Percentiles rank a stretch among this genome's conserved stretches.
These are phyloP conservation scores for Ctenicera cuprea DNA, from an alignment of 2,888 invertebrate genomes.

Conservation along the genomic window DNA sequence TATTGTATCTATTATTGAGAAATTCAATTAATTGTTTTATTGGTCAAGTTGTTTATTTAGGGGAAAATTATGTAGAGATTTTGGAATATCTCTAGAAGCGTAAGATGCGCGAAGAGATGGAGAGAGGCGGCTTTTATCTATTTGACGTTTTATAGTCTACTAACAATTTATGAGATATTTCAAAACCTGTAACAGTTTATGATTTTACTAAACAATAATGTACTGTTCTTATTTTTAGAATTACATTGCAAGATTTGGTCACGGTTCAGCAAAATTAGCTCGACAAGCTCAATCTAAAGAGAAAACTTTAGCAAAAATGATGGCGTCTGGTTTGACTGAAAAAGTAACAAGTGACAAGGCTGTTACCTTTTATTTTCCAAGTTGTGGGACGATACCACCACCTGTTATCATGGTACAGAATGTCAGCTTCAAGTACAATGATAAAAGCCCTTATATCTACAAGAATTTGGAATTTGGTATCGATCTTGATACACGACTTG, in stretches of 20 bases:
- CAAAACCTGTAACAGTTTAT: too few species aligned
- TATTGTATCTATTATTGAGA: too few species aligned
- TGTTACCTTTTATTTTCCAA: constrained; percentile 96
- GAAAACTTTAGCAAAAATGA: constrained; percentile 99
- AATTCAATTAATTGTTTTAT: constrained; percentile 10
- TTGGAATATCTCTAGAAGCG: too few species aligned
- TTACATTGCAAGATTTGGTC: constrained; percentile 99
- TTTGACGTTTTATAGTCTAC: too few species aligned
- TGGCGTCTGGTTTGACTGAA: constrained; percentile 97
- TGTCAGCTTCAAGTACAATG: constrained; percentile 95
- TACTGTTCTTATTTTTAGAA: constrained; percentile 80
- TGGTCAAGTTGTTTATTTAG: too few species aligned
- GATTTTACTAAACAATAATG: too few species aligned
- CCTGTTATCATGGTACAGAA: constrained; percentile 99
- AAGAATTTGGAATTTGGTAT: constrained; percentile 99
- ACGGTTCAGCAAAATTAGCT: constrained; percentile 98
- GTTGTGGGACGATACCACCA: constrained; percentile 97
- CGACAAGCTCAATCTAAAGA: constrained; percentile 99
- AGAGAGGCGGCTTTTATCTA: too few species aligned
- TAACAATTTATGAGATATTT: too few species aligned
- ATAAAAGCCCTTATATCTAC: constrained; percentile 93
- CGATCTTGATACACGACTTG: constrained; percentile 96
- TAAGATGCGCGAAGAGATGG: too few species aligned
- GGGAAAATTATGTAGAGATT: too few species aligned
- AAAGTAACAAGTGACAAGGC: constrained; percentile 94